Percentiles rank a stretch among this genome's conserved stretches.
These are phyloP conservation scores for Cephalotes varians DNA, from an alignment of 2,888 invertebrate species.

Conservation along the genomic window DNA sequence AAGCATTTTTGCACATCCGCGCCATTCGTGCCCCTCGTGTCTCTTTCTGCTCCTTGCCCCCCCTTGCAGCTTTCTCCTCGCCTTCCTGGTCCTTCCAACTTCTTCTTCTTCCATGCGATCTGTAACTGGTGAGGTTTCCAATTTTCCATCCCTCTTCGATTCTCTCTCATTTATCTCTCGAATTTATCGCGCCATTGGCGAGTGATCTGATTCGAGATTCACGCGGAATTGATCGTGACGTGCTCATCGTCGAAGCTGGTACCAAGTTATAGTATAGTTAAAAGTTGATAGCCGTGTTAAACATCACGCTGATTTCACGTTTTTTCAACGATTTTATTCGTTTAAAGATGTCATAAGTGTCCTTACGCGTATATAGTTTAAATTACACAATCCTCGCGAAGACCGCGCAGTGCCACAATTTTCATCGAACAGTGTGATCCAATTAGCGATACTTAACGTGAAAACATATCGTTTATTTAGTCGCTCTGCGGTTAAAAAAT, in stretches of 20 bases:
- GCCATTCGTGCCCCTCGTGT: not conserved
- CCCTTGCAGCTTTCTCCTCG: not conserved
- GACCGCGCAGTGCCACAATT: not conserved
- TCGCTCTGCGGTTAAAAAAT: not conserved
- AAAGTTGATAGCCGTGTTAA: not conserved
- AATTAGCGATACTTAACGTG: constrained; percentile 44
- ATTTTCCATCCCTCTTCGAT: not conserved
- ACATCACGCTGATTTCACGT: not conserved
- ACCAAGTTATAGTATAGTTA: not conserved
- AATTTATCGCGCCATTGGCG: not conserved
- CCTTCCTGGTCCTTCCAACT: constrained; percentile 11
- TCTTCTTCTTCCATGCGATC: not conserved
- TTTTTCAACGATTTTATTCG: not conserved
- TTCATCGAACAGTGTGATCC: not conserved
- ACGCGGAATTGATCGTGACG: not conserved
- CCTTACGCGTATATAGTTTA: not conserved
- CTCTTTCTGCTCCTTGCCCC: not conserved
- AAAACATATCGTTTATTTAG: not conserved
- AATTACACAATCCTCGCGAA: not conserved
- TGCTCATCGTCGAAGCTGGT: not conserved
- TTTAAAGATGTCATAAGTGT: not conserved
- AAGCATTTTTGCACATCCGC: constrained; percentile 47
- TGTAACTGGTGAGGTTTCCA: not conserved
- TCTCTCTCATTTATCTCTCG: not conserved
- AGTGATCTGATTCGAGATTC: constrained; percentile 7